A percentile compares a stretch with the other conserved stretches of the same genome.
Conservation (phyloP, 2,113 vertebrate genomes). For the Nesoenas mayeri region DNA sequence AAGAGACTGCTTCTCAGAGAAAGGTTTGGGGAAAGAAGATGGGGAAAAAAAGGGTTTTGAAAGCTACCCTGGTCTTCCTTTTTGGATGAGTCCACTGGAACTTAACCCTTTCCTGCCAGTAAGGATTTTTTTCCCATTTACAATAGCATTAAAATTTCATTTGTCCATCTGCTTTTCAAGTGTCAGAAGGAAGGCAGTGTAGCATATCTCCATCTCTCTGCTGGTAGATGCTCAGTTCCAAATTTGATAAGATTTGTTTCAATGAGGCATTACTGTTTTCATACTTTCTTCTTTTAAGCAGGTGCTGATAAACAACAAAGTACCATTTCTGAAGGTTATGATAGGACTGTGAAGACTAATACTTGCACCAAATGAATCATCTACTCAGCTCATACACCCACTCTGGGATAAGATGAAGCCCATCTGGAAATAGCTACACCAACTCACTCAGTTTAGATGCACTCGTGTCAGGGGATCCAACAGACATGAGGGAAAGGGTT, state of each 20-base stretch:
- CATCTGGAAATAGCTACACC: slow-evolving; percentile 14
- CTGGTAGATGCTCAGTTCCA: not conserved
- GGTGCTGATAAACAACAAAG: not conserved
- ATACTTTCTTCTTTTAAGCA: not conserved
- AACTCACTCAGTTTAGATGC: not conserved
- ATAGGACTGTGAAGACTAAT: not conserved
- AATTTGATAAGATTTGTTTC: not conserved
- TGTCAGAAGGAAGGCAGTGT: not conserved
- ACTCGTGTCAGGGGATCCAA: not conserved
- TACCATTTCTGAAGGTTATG: not conserved
- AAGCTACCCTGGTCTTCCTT: not conserved
- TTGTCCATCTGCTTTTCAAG: not conserved
- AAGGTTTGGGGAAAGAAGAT: not conserved
- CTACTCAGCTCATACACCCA: not conserved
- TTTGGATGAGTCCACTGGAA: not conserved
- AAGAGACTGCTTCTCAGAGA: not conserved
- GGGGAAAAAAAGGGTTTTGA: not conserved
- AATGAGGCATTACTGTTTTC: not conserved
- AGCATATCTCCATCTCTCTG: not conserved
- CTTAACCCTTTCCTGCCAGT: not conserved
- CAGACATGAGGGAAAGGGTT: not conserved
- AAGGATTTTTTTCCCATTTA: not conserved
- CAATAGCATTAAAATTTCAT: not conserved
- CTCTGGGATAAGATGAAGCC: not conserved
- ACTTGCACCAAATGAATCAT: slow-evolving; percentile 33